phyloP scores from a whole-genome alignment of 2,888 invertebrate species.

The Caenorhabditis drosophilae region DNA sequence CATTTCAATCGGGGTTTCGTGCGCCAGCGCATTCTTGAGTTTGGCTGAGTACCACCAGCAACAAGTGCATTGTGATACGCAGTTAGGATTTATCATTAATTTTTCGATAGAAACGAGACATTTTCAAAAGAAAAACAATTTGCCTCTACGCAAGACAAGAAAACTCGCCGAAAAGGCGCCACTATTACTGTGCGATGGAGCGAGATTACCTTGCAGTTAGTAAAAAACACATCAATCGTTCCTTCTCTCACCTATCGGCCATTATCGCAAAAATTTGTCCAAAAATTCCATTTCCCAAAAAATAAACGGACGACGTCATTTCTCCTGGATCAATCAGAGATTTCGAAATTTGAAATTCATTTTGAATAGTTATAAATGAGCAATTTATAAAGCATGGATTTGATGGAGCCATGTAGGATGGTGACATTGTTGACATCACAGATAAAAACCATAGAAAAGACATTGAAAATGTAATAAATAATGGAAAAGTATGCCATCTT shows the following conservation, averaged over 20 bases:
- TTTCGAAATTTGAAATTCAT: constrained; percentile 33
- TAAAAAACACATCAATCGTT: too few species aligned
- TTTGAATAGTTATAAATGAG: constrained; percentile 39
- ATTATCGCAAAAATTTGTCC: constrained; percentile 40
- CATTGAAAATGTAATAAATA: constrained; percentile 46
- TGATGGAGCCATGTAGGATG: constrained; percentile 42
- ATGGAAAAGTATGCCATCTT: constrained; percentile 42
- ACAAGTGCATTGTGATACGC: too few species aligned
- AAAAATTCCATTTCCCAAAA: constrained; percentile 42
- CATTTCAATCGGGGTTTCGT: too few species aligned
- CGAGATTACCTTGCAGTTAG: too few species aligned
- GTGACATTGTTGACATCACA: constrained; percentile 47
- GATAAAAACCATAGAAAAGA: constrained; percentile 45
- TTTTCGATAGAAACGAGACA: too few species aligned
- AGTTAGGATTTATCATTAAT: too few species aligned
- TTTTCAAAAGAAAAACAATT: too few species aligned
- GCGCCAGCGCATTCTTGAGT: too few species aligned
- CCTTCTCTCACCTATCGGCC: constrained; percentile 48
- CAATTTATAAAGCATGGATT: constrained; percentile 26
- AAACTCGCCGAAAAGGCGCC: too few species aligned
- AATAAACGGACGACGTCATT: constrained; percentile 41
- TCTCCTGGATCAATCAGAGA: constrained; percentile 41
- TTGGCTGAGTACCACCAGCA: too few species aligned
- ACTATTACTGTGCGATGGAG: too few species aligned
- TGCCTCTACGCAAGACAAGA: too few species aligned